Base-by-base conservation (phyloP, 2,113 vertebrate species). In the Oreochromis aureus region DNA sequence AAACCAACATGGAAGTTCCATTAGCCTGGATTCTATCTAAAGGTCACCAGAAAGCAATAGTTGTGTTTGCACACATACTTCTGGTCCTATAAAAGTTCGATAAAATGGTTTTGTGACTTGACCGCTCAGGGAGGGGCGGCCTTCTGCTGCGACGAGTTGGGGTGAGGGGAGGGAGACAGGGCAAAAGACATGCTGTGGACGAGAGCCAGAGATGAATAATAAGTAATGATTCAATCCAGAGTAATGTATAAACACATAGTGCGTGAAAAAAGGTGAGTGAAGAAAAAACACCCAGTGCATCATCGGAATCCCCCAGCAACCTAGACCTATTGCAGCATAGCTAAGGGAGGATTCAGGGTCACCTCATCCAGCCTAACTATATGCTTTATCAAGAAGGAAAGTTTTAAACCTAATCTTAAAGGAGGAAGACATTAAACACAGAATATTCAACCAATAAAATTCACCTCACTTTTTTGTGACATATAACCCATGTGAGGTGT, bases 291-390 rank as follows among this genome's bases (percentile, higher is more conserved):
- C 30, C 2, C 59, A 63, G 18, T 36, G 59, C 32, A n/a, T 63
- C 16, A 63, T 63, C 16, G 30, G 59, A 63, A 7, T 34, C 3
- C 0, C 59, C 59, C 30, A 63, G 59, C 3, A 63, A 11, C 32
- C 32, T 63, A 36, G 10, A 63, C 0, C 59, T 63, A 63, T 63
- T 0, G 59, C 1, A 36, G 16, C 30, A 2, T 4, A 36, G 32
- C 18, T 0, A 63, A 36, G 59, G 0, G 10, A 63, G 59, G 3
- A 63, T 11, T 63, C 16, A 19, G 30, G 10, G 59, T 36, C 10
- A 63, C 59, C 59, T 63, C 6, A 63, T 36, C 59, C 32, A 63
- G 6, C 32, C 30, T 34, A 19, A 34, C 58, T 34, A 34, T 10
- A 18, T 61, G 30, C 30, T 61, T 61, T 61, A 61, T 12, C 4